These are phyloP conservation scores for Corythoichthys haematopterus DNA, from an alignment of 2,113 vertebrate species.

Conservation along the genomic window DNA sequence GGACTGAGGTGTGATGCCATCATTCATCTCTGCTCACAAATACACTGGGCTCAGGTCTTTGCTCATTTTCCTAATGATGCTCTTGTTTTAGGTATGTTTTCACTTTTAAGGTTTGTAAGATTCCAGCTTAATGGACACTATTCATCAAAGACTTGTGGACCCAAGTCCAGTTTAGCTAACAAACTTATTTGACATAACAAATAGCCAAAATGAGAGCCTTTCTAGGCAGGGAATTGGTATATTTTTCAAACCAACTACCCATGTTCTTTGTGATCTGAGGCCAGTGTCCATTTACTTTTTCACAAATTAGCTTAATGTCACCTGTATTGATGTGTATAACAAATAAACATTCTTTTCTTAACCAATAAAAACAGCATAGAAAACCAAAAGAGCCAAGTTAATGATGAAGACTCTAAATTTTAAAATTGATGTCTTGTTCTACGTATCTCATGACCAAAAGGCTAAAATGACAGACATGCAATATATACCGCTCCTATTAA, in stretches of 20 bases:
- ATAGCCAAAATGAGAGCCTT: conserved; percentile 69
- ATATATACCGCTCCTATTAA: neutral
- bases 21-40: conserved; percentile 78
- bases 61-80: conserved; percentile 80
- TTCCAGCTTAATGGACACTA: conserved; percentile 72
- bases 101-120: conserved; percentile 73
- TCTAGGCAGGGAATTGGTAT: conserved; percentile 59
- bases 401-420: neutral
- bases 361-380: neutral
- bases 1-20: conserved; percentile 73
- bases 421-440: neutral
- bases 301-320: neutral
- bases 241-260: conserved; percentile 61
- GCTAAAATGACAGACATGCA: neutral
- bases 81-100: conserved; percentile 77
- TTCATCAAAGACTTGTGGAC: conserved; percentile 69
- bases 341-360: neutral
- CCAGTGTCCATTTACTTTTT: conserved; percentile 25
- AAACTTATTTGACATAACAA: conserved; percentile 73
- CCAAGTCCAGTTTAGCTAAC: conserved; percentile 66
- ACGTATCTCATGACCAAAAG: neutral
- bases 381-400: neutral
- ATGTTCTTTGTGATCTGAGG: conserved; percentile 3
- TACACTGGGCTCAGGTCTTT: conserved; percentile 74
- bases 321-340: neutral